Evolutionary conservation across 2,888 invertebrate genomes (phyloP).

Genomic region (Vandiemenella viatica): DNA sequence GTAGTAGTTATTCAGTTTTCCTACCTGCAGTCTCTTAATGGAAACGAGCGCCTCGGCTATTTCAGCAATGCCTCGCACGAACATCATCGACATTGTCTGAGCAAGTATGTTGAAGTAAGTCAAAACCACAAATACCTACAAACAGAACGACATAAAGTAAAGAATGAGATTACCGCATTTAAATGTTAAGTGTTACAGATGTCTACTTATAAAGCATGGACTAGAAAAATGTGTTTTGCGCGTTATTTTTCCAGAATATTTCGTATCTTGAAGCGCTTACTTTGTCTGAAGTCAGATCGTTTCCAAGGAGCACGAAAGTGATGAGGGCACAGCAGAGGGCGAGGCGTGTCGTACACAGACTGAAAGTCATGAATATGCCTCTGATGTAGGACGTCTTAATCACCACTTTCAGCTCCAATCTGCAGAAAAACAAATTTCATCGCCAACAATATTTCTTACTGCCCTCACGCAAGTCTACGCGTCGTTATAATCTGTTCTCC

Average conservation of each 20-base stretch:
- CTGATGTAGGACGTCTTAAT: conserved; percentile 24
- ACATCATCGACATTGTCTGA: conserved; percentile 41
- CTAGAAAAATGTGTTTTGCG: no score
- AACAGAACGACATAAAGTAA: neutral
- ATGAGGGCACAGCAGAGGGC: conserved; percentile 18
- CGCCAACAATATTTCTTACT: neutral
- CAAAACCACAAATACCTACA: conserved; percentile 34
- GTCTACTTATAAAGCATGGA: no score
- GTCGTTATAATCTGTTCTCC: neutral
- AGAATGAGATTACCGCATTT: no score
- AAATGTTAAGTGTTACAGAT: no score
- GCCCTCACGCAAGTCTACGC: neutral
- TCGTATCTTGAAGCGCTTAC: no score
- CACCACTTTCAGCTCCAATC: conserved; percentile 29
- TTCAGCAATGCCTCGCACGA: conserved; percentile 50
- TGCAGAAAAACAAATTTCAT: conserved; percentile 18
- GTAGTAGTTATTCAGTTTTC: neutral
- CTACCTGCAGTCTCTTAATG: conserved; percentile 44
- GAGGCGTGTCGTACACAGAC: conserved; percentile 28
- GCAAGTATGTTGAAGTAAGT: conserved; percentile 38
- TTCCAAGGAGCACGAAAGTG: conserved; percentile 15
- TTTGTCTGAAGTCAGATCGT: conserved; percentile 8
- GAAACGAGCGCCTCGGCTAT: conserved; percentile 66
- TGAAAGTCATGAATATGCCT: conserved; percentile 31
- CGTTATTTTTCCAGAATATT: neutral